Conservation (phyloP, 92 coral and sea anemone genomes). For the Bergia sp. region DNA sequence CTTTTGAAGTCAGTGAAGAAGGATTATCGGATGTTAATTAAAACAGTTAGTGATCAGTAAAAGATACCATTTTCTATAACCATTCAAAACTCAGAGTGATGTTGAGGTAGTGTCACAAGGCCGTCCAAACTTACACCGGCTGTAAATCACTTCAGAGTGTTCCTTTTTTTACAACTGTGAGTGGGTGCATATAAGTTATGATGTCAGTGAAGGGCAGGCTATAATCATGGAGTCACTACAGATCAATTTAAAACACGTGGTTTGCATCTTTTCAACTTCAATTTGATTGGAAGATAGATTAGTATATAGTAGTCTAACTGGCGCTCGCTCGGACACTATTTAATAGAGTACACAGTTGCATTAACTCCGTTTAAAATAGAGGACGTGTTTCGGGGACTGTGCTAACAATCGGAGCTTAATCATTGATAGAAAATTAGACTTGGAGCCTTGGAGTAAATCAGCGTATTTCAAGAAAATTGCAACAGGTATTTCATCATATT, state of each 20-base stretch:
- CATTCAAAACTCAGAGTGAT: slow-evolving; percentile 29
- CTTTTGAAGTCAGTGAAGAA: slow-evolving; percentile 48
- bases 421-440: background rate
- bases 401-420: background rate
- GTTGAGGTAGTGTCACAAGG: slow-evolving; percentile 16
- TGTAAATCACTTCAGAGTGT: slow-evolving; percentile 15
- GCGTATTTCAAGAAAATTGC: background rate
- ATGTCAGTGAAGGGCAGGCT: background rate
- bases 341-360: slow-evolving; percentile 34
- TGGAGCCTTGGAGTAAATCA: background rate
- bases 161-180: background rate
- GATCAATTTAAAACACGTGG: slow-evolving; percentile 47
- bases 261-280: slow-evolving; percentile 46
- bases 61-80: slow-evolving; percentile 36
- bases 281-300: slow-evolving; percentile 66
- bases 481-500: slow-evolving; percentile 10
- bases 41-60: slow-evolving; percentile 48
- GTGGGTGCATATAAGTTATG: background rate
- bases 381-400: slow-evolving; percentile 5
- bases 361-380: background rate
- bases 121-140: background rate
- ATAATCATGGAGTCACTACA: background rate
- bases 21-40: slow-evolving; percentile 69
- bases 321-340: slow-evolving; percentile 56
- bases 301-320: slow-evolving; percentile 57